Conservation (phyloP, 2,113 vertebrate species). For the Sorex fumeus region DNA sequence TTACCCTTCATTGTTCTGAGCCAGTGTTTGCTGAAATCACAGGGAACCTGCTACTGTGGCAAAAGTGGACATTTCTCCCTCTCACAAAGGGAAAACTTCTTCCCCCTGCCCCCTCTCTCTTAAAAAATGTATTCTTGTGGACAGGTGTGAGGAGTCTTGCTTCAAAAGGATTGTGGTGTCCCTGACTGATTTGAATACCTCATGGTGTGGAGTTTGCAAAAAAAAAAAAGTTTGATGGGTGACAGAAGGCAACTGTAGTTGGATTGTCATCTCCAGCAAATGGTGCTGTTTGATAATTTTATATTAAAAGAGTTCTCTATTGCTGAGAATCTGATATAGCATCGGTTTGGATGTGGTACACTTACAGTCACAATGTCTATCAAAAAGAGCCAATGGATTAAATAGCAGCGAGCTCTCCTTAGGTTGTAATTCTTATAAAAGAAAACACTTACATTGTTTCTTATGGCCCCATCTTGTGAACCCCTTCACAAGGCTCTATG, state of each 20-base stretch:
- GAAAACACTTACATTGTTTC: conserved; percentile 83
- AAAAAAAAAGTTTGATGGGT: neutral
- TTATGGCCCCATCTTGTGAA: conserved; percentile 60
- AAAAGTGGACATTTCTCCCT: neutral
- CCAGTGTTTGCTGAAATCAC: conserved; percentile 15
- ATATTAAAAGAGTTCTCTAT: conserved; percentile 53
- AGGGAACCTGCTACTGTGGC: neutral
- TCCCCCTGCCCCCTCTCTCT: conserved; percentile 34
- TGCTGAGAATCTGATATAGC: conserved; percentile 69
- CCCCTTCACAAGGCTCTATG: conserved; percentile 80
- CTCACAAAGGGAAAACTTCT: neutral
- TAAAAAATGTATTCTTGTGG: neutral
- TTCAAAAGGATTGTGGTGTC: neutral
- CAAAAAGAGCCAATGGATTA: conserved; percentile 77
- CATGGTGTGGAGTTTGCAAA: neutral
- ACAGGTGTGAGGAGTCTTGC: neutral
- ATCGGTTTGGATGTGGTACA: conserved; percentile 79
- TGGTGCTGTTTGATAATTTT: conserved; percentile 70
- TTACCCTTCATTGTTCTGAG: neutral
- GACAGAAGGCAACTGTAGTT: conserved; percentile 65
- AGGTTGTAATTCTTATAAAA: conserved; percentile 61
- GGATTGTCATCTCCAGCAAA: conserved; percentile 74
- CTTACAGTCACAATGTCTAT: conserved; percentile 70
- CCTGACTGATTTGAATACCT: neutral
- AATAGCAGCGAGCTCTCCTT: conserved; percentile 81